Evolutionary conservation across 2,797 vertebrate genomes (phyloP), one percentile per base, ranked within the genome.

Genomic region (Chelmon rostratus): DNA sequence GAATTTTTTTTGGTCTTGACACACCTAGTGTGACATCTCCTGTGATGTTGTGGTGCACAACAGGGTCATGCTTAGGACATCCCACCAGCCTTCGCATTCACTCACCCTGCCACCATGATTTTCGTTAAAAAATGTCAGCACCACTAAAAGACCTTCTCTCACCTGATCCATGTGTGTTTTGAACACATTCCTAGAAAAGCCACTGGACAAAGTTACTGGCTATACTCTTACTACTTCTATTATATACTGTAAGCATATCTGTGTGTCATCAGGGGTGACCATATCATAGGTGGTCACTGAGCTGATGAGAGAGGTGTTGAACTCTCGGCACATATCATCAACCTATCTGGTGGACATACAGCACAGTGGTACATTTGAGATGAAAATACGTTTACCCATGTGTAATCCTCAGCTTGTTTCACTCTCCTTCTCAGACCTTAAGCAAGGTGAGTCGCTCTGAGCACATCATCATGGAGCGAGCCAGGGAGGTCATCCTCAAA

Each of bases 401-500:
- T 68, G 16, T 62, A 38, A 12, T 44, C 69, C 19, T 61, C 8
- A 21, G 15, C 16, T 33, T 74, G 8, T 23, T 42, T 52, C 31
- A 54, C 3, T 21, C 15, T 50, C 12, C 37, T 68, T 57, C 35
- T 69, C 61, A 96, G 96, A 93, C 91, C 1, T 2, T 96, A 44
- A 9, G 0, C 0, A 96, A 94, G 67, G 94, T 93, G 13, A 47
- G 13, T 35, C 78, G 70, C 2, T 15, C 15, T 21, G 95, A 96
- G 78, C 64, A 78, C 4, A 0, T 0, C 4, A 56, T 67, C 19
- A 23, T 95, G 91, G 92, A 94, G 8, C 62, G 2, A 25, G 94
- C 94, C 83, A 92, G 75, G 80, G 90, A 88, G 61, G 11, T n/a
- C 40, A 93, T 96, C 73, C 91, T 92, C 88, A 92, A 15, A 54